Base-by-base conservation (phyloP, 2,113 vertebrate genomes). In the Gambusia affinis region DNA sequence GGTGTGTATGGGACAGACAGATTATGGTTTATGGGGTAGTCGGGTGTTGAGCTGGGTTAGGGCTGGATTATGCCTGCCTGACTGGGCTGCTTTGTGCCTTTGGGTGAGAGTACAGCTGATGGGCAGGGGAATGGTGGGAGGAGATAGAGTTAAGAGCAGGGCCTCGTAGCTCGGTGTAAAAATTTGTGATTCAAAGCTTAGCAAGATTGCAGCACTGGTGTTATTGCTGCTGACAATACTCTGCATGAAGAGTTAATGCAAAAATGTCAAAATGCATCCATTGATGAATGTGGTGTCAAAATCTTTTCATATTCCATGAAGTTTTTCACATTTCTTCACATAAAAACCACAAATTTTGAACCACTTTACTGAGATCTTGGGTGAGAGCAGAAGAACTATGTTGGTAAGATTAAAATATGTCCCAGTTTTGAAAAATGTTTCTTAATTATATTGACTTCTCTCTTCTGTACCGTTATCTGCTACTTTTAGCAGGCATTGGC, bases 11-110 rank as follows among this genome's bases (percentile, higher is more conserved):
- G 28, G 67, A n/a, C 11, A 12, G 60, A 64, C 75, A 71, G 72
- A 74, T 44, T 76, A 51, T 29, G 28, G 47, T 37, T 42, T 51
- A 22, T 54, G 54, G 66, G 63, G 51, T 19, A 47, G 17, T 57
- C 24, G 24, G 51, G 33, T 62, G 64, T 42, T 12, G 19, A 51
- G 70, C 69, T 62, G 22, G 73, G 63, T 73, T 64, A 68, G 68
- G 69, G 57, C 72, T 74, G 66, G 76, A 88, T 82, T 81, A 79
- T 64, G 67, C 17, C 71, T 69, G 79, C 57, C 75, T 83, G 74
- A 80, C 82, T 81, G 79, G 60, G 78, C 70, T 42, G 64, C 69
- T 74, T 33, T 61, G 72, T 8, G 22, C 67, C 66, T 47, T 3
- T 8, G 81, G 75, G 74, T 70, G 64, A 75, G 76, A 80, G 60